A percentile compares a stretch with the other conserved stretches of the same genome.
phyloP scores from a whole-genome alignment of 2,797 vertebrate species.

The Aselliscus stoliczkanus region DNA sequence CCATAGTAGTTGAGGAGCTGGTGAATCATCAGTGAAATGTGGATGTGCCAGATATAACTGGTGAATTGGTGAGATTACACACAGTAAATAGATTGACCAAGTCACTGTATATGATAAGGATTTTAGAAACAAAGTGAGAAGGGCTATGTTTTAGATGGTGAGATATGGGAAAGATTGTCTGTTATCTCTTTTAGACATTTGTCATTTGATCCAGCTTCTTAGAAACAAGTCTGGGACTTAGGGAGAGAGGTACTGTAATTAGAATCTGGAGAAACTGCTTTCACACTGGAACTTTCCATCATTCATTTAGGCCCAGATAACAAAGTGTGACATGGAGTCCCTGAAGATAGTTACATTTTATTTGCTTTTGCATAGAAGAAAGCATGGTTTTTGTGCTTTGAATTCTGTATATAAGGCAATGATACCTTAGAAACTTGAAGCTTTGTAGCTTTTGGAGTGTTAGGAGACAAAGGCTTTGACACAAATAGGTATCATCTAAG shows the following conservation, averaged over 20 bases:
- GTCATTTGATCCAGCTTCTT: neutral
- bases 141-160: neutral
- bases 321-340: neutral
- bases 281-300: neutral
- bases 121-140: neutral
- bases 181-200: neutral
- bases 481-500: neutral
- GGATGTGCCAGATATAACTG: neutral
- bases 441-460: neutral
- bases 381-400: neutral
- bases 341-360: neutral
- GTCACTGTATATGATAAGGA: neutral
- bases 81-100: neutral
- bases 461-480: neutral
- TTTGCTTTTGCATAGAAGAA: neutral
- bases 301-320: neutral
- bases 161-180: neutral
- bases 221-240: neutral
- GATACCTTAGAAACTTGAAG: neutral
- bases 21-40: neutral
- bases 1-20: neutral
- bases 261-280: neutral
- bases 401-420: neutral
- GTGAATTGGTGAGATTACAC: neutral
- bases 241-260: neutral